These are phyloP conservation scores for Urechis unicinctus DNA, from an alignment of 2,888 invertebrate species.

Conservation along the genomic window DNA sequence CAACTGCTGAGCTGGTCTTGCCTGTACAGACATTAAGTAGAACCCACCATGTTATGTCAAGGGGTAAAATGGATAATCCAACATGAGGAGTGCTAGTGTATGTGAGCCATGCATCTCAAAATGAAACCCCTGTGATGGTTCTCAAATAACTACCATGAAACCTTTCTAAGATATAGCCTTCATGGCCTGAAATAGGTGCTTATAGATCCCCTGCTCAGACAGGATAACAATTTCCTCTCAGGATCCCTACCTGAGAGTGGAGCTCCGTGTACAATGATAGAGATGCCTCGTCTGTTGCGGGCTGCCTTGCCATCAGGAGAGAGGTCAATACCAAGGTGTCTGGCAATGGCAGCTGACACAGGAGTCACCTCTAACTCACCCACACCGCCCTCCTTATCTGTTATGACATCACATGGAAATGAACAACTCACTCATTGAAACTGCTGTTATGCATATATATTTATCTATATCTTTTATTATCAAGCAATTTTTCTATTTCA, in stretches of 20 bases:
- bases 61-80: background rate
- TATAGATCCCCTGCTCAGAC: too few relatives aligned
- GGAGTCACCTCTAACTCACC: constrained; percentile 50
- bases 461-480: background rate
- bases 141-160: too few relatives aligned
- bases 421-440: background rate
- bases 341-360: constrained; percentile 48
- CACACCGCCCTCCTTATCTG: too few relatives aligned
- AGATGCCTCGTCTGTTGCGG: constrained; percentile 47
- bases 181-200: too few relatives aligned
- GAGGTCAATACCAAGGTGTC: constrained; percentile 49
- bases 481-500: too few relatives aligned
- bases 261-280: constrained; percentile 50
- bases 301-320: constrained; percentile 49
- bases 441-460: background rate
- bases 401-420: background rate
- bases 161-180: too few relatives aligned
- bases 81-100: too few relatives aligned
- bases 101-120: too few relatives aligned
- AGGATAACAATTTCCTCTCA: background rate
- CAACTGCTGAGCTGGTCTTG: constrained; percentile 39
- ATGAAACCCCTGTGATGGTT: too few relatives aligned
- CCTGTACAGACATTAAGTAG: constrained; percentile 26
- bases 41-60: background rate
- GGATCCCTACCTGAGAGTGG: constrained; percentile 42